Conservation (phyloP, 2,113 vertebrate genomes). For the Dunckerocampus dactyliophorus region DNA sequence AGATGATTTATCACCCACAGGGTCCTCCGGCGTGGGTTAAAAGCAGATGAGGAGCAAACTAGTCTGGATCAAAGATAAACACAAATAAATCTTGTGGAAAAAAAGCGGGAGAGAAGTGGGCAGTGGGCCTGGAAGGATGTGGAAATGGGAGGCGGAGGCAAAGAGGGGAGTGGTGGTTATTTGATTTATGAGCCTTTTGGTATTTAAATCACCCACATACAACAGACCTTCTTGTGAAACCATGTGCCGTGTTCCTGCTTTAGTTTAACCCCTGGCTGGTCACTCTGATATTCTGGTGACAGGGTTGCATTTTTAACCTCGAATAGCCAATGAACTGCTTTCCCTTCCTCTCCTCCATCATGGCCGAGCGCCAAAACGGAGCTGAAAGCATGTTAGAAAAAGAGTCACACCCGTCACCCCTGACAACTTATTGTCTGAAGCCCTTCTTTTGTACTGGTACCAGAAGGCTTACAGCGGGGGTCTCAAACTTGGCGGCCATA, state of each 20-base stretch:
- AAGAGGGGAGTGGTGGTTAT: constrained; percentile 26
- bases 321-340: constrained; percentile 33
- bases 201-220: constrained; percentile 56
- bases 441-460: constrained; percentile 26
- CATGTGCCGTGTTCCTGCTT: constrained; percentile 49
- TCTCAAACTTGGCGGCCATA: too few species aligned
- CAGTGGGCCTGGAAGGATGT: constrained; percentile 53
- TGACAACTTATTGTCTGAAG: constrained; percentile 47
- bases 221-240: constrained; percentile 55
- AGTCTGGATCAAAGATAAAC: constrained; percentile 72
- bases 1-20: constrained; percentile 65
- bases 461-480: not conserved
- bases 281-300: constrained; percentile 49
- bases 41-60: constrained; percentile 63
- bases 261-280: constrained; percentile 55
- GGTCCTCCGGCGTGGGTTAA: constrained; percentile 55
- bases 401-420: constrained; percentile 40
- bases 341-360: constrained; percentile 11
- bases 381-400: constrained; percentile 36
- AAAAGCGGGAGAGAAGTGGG: constrained; percentile 29
- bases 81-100: constrained; percentile 65
- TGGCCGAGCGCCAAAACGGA: constrained; percentile 35
- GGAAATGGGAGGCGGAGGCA: constrained; percentile 52
- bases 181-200: constrained; percentile 67
- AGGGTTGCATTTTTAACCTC: constrained; percentile 35